Evolutionary conservation across 2,797 vertebrate genomes (phyloP).

Genomic region (Serranus cabrilla): DNA sequence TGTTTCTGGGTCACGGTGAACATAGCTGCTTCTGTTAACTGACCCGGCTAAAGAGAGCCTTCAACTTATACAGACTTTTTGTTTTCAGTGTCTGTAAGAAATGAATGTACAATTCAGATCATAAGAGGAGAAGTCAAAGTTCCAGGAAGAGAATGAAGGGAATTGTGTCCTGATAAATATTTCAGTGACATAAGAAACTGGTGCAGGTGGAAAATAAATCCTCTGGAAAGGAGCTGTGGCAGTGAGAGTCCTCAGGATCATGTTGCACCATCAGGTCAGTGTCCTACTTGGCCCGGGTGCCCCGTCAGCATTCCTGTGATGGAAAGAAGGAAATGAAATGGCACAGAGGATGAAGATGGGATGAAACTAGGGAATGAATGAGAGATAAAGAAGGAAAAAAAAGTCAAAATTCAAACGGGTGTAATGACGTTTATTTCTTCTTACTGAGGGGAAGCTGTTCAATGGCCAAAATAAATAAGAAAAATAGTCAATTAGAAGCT

Average conservation of each 20-base stretch:
- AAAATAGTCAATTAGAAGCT: too few relatives aligned
- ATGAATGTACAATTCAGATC: neutral
- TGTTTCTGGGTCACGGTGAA: neutral
- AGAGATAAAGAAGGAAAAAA: neutral
- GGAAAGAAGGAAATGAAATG: conserved; percentile 2
- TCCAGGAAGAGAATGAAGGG: neutral
- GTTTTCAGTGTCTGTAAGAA: neutral
- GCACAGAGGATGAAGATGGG: neutral
- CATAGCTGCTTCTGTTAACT: neutral
- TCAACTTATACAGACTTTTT: neutral
- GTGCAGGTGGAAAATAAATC: conserved; percentile 33
- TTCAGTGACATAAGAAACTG: neutral
- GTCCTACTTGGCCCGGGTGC: conserved; percentile 31
- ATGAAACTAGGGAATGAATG: neutral
- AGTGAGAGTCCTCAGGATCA: conserved; percentile 24
- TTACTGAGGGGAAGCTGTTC: neutral
- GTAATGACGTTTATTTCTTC: neutral
- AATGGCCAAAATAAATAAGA: neutral
- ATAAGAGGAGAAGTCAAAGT: neutral
- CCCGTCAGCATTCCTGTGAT: conserved; percentile 11
- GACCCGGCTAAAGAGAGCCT: neutral
- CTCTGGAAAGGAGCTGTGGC: neutral
- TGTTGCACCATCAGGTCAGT: conserved; percentile 23
- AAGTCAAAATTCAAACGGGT: neutral
- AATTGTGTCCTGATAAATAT: neutral